Evolutionary conservation across 2,113 vertebrate species (phyloP).

Genomic region (Daphoenositta chrysoptera): DNA sequence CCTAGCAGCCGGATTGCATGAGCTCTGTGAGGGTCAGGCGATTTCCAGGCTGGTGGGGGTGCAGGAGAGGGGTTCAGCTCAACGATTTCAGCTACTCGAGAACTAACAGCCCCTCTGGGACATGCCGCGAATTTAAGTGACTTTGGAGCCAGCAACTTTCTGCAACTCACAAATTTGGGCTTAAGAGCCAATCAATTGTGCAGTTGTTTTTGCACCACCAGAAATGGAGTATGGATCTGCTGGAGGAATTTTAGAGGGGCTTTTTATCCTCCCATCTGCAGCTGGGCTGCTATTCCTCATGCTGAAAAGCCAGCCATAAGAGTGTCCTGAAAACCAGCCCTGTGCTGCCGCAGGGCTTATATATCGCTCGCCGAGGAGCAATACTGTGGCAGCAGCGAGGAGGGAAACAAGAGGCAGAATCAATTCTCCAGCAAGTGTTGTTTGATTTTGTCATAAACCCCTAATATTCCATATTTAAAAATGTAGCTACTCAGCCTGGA

Average conservation of each 20-base stretch:
- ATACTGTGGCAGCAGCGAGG: not conserved
- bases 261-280: slow-evolving; percentile 34
- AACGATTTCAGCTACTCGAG: not conserved
- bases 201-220: not conserved
- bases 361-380: not conserved
- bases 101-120: slow-evolving; percentile 1
- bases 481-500: not conserved
- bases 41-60: not conserved
- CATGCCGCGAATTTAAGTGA: not conserved
- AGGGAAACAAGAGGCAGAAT: slow-evolving; percentile 26
- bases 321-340: not conserved
- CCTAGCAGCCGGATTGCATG: rapidly evolving
- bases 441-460: slow-evolving; percentile 58
- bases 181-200: slow-evolving; percentile 28
- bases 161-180: slow-evolving; percentile 11
- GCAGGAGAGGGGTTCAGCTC: not conserved
- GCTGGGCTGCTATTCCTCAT: slow-evolving; percentile 21
- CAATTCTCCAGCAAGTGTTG: slow-evolving; percentile 57
- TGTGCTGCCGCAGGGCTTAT: not conserved
- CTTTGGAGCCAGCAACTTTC: not conserved
- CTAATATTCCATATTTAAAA: slow-evolving; percentile 42
- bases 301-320: not conserved
- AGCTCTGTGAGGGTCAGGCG: rapidly evolving
- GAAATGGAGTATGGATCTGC: slow-evolving; percentile 48
- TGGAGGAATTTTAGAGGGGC: slow-evolving; percentile 10